These are phyloP conservation scores for Brachirus orientalis DNA, from an alignment of 2,113 vertebrate genomes.

Conservation along the genomic window DNA sequence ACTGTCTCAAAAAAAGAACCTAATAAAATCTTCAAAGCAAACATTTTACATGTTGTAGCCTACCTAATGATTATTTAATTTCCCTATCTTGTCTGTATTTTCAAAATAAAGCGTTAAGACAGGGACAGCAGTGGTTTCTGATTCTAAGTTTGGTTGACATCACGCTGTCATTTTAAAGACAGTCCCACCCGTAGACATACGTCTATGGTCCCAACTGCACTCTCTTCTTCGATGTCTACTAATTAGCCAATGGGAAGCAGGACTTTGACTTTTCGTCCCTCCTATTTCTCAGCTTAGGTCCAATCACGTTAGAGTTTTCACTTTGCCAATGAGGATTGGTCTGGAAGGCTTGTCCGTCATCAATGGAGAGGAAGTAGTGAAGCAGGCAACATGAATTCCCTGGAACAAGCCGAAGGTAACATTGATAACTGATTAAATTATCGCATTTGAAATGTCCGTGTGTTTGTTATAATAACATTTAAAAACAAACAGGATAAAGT, in stretches of 20 bases:
- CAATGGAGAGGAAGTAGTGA: conserved; percentile 18
- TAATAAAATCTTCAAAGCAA: too few relatives aligned
- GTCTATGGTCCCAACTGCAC: too few relatives aligned
- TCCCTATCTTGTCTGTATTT: too few relatives aligned
- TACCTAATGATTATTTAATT: too few relatives aligned
- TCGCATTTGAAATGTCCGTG: rapidly evolving
- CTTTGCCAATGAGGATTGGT: conserved; percentile 43
- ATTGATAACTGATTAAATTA: not conserved
- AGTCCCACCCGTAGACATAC: too few relatives aligned
- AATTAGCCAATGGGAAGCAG: not conserved
- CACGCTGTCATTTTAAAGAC: too few relatives aligned
- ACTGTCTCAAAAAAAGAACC: too few relatives aligned
- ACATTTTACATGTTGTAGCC: too few relatives aligned
- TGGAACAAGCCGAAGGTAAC: conserved; percentile 96
- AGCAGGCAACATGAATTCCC: conserved; percentile 87
- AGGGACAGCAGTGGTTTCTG: too few relatives aligned
- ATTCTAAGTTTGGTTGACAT: too few relatives aligned
- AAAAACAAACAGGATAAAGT: not conserved
- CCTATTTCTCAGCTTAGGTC: not conserved
- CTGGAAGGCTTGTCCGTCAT: conserved; percentile 13
- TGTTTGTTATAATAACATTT: rapidly evolving
- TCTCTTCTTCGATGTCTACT: too few relatives aligned
- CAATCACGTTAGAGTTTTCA: conserved; percentile 20
- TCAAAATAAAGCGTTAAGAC: too few relatives aligned
- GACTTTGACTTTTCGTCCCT: rapidly evolving